phyloP scores from a whole-genome alignment of 2,888 invertebrate genomes.

The Lasioglossum malachurum region DNA sequence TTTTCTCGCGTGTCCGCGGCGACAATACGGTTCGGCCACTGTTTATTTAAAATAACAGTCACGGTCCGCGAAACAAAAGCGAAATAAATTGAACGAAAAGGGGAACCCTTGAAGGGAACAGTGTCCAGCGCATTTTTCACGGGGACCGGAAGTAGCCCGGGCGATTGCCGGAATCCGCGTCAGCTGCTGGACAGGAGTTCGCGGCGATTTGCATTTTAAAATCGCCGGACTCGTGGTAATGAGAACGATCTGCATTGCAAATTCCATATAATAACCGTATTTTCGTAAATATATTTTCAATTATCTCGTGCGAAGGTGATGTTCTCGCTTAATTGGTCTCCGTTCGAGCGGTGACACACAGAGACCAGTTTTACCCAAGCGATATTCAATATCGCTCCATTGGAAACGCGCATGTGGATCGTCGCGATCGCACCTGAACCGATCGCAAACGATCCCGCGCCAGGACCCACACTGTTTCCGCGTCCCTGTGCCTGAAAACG shows the following conservation, averaged over 20 bases:
- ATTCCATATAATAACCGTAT: conserved; percentile 45
- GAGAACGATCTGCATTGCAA: conserved; percentile 46
- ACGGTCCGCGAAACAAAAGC: neutral
- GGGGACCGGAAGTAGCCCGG: neutral
- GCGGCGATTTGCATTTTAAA: conserved; percentile 52
- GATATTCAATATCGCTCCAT: neutral
- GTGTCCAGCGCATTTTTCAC: conserved; percentile 1
- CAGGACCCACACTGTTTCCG: neutral
- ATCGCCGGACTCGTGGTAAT: conserved; percentile 28
- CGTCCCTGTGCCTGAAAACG: conserved; percentile 7
- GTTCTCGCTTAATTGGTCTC: conserved; percentile 36
- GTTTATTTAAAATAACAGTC: neutral
- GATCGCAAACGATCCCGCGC: neutral
- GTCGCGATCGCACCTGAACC: neutral
- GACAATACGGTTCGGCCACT: neutral
- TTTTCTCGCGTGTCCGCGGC: neutral
- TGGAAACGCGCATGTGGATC: neutral
- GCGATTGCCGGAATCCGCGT: conserved; percentile 45
- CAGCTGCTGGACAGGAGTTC: conserved; percentile 44
- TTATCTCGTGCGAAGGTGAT: conserved; percentile 26
- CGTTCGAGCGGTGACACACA: conserved; percentile 17
- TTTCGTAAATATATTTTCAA: conserved; percentile 52
- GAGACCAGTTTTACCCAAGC: neutral
- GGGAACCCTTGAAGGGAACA: neutral
- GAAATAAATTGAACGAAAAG: neutral